Percentiles rank a stretch among this genome's conserved stretches.
phyloP scores from a whole-genome alignment of 2,113 vertebrate species.

The Sterna hirundo region DNA sequence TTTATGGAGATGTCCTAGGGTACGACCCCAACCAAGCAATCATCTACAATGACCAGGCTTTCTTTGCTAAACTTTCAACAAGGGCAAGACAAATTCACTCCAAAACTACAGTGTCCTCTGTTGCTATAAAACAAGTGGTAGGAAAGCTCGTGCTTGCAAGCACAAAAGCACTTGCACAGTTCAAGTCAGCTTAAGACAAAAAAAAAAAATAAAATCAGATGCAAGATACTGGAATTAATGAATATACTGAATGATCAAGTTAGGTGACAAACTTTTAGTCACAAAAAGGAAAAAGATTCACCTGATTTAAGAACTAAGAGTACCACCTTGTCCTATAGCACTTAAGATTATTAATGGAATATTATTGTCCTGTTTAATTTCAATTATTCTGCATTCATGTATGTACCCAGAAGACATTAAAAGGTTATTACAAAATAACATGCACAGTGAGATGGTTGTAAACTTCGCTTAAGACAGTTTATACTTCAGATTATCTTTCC shows the following conservation, averaged over 20 bases:
- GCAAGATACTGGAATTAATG: neutral
- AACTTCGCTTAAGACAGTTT: neutral
- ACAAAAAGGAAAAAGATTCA: neutral
- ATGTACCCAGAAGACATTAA: neutral
- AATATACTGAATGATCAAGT: neutral
- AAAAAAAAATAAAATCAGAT: neutral
- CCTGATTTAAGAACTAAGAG: neutral
- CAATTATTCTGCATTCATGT: neutral
- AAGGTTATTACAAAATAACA: neutral
- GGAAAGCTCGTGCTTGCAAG: neutral
- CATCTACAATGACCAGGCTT: neutral
- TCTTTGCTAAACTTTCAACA: neutral
- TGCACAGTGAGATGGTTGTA: neutral
- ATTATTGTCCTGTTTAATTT: neutral
- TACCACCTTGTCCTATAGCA: neutral
- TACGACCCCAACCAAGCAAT: neutral
- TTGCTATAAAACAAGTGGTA: neutral
- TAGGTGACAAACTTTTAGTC: neutral
- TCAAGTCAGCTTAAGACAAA: neutral
- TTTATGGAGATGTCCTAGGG: neutral
- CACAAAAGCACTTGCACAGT: neutral
- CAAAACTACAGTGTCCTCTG: neutral
- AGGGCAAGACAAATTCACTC: neutral
- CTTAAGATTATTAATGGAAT: neutral
- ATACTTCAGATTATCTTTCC: neutral